Percentiles rank a stretch among this genome's conserved stretches.
Conservation (phyloP, 2,113 vertebrate genomes). For the Osmerus mordax region DNA sequence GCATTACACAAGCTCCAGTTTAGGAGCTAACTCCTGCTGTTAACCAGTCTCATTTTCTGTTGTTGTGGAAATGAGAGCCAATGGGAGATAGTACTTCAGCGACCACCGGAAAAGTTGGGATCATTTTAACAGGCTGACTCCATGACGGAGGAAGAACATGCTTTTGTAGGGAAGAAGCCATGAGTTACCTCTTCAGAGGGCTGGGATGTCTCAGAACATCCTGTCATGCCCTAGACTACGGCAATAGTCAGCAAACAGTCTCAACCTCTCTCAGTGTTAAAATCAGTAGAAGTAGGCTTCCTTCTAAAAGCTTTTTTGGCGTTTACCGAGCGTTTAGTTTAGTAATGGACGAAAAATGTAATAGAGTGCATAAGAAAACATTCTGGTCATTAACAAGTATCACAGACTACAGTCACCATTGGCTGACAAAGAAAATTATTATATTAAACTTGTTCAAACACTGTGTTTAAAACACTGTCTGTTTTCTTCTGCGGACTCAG, state of each 20-base stretch:
- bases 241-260: slow-evolving; percentile 24
- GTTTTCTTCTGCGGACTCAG: too few species aligned
- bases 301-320: too few species aligned
- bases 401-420: too few species aligned
- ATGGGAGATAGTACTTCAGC: slow-evolving; percentile 6
- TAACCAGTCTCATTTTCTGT: slow-evolving; percentile 45
- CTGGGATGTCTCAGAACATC: neutral
- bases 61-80: slow-evolving; percentile 22
- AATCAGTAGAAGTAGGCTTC: neutral
- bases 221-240: slow-evolving; percentile 12
- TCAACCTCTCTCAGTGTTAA: neutral
- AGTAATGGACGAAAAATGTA: too few species aligned
- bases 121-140: slow-evolving; percentile 25
- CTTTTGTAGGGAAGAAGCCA: neutral
- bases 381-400: too few species aligned
- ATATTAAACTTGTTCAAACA: too few species aligned
- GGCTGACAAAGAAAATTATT: too few species aligned
- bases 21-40: neutral
- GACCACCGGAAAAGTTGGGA: neutral
- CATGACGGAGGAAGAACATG: slow-evolving; percentile 6
- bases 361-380: too few species aligned
- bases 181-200: slow-evolving; percentile 17
- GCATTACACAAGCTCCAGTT: too few species aligned
- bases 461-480: too few species aligned
- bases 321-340: too few species aligned